These are phyloP conservation scores for Aphidius gifuensis DNA, from an alignment of 1,140 invertebrate genomes.

Conservation along the genomic window DNA sequence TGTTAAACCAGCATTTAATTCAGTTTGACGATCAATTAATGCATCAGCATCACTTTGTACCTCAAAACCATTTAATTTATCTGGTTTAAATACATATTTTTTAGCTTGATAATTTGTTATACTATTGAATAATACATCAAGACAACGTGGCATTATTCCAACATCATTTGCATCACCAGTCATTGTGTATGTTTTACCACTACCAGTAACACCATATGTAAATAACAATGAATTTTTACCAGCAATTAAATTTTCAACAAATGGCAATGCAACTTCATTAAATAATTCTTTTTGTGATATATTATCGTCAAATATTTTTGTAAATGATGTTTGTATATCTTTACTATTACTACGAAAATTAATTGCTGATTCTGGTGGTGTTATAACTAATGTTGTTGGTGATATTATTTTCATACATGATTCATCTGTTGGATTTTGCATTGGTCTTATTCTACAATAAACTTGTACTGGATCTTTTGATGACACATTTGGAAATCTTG, in stretches of 20 bases:
- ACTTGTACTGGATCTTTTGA: conserved; percentile 76
- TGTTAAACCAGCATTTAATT: conserved; percentile 46
- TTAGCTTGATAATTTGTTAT: conserved; percentile 74
- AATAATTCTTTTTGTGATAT: conserved; percentile 82
- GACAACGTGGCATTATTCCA: conserved; percentile 82
- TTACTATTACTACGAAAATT: conserved; percentile 63
- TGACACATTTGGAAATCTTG: conserved; percentile 34
- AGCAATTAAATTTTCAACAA: conserved; percentile 76
- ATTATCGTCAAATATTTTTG: conserved; percentile 79
- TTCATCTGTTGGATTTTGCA: conserved; percentile 63
- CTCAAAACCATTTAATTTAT: conserved; percentile 91
- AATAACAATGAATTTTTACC: conserved; percentile 89
- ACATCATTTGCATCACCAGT: conserved; percentile 74
- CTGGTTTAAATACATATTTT: conserved; percentile 87
- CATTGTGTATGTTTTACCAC: conserved; percentile 96
- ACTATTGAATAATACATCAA: conserved; percentile 89
- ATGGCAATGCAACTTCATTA: conserved; percentile 76
- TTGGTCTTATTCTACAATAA: conserved; percentile 76
- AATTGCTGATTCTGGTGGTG: conserved; percentile 63
- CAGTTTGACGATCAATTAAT: conserved; percentile 70
- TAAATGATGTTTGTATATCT: conserved; percentile 76
- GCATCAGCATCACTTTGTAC: conserved; percentile 85
- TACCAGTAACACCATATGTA: conserved; percentile 94
- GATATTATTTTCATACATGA: conserved; percentile 72
- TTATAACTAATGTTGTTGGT: conserved; percentile 65